Percentiles rank a stretch among this genome's conserved stretches.
These are phyloP conservation scores for Diplogasteroides magnus DNA, from an alignment of 1,140 invertebrate genomes.

Conservation along the genomic window DNA sequence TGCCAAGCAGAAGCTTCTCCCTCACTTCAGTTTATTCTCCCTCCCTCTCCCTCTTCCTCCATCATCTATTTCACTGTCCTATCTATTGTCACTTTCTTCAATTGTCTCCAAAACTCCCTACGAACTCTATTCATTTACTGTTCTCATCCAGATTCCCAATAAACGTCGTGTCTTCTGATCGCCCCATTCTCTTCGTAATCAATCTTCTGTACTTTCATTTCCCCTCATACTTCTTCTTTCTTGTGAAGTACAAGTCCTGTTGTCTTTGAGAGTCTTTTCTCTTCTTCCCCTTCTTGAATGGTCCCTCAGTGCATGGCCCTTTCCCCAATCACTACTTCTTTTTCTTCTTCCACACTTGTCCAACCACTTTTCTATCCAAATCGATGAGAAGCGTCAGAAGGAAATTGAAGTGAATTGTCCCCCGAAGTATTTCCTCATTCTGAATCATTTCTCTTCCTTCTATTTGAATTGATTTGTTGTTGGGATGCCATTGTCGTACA, in stretches of 20 bases:
- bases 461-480: too few species aligned
- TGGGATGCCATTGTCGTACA: too few species aligned
- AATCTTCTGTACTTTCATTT: background rate
- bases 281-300: background rate
- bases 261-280: too few species aligned
- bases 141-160: too few species aligned
- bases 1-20: too few species aligned
- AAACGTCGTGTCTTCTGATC: too few species aligned
- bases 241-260: too few species aligned
- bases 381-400: too few species aligned
- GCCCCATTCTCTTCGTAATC: background rate
- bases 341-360: background rate
- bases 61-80: background rate
- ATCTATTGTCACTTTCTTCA: background rate
- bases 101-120: background rate
- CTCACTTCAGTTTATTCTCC: background rate
- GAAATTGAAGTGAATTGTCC: too few species aligned
- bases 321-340: background rate
- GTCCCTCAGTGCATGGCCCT: background rate
- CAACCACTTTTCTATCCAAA: background rate
- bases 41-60: background rate
- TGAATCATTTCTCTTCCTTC: too few species aligned
- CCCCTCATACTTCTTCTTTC: background rate
- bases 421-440: too few species aligned
- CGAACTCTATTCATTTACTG: background rate